Evolutionary conservation across 2,797 vertebrate species (phyloP).

Genomic region (Mormyrops boulengeri): DNA sequence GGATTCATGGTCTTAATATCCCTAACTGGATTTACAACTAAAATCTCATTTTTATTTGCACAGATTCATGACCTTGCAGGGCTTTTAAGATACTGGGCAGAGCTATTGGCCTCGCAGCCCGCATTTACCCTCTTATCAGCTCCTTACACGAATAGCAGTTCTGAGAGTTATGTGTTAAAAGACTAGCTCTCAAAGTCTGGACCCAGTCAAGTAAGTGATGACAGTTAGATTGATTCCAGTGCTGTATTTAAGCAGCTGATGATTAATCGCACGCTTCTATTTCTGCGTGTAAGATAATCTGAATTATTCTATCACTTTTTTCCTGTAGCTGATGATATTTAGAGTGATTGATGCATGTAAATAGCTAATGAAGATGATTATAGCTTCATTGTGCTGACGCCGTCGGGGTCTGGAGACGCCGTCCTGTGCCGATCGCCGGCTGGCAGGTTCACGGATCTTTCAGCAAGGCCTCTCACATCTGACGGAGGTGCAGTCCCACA

Average conservation of each 20-base stretch:
- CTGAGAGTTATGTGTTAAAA: neutral
- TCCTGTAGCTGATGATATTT: neutral
- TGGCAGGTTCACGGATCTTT: neutral
- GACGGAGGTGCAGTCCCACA: neutral
- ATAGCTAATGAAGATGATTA: neutral
- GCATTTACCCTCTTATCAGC: neutral
- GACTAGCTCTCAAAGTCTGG: neutral
- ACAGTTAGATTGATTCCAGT: neutral
- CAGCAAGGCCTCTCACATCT: neutral
- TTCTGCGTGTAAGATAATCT: neutral
- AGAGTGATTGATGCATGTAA: neutral
- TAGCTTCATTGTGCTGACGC: neutral
- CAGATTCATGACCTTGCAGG: neutral
- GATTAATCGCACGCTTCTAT: neutral
- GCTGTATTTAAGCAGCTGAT: conserved; percentile 1
- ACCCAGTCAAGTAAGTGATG: neutral
- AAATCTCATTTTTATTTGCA: neutral
- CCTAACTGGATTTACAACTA: neutral
- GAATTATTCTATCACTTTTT: neutral
- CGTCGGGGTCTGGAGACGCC: neutral
- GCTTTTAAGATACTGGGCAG: neutral
- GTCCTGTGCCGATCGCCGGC: neutral
- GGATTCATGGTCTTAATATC: neutral
- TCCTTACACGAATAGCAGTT: neutral
- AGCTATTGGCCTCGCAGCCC: neutral